Conservation (phyloP, 2,888 invertebrate genomes). For the Apamea monoglypha region DNA sequence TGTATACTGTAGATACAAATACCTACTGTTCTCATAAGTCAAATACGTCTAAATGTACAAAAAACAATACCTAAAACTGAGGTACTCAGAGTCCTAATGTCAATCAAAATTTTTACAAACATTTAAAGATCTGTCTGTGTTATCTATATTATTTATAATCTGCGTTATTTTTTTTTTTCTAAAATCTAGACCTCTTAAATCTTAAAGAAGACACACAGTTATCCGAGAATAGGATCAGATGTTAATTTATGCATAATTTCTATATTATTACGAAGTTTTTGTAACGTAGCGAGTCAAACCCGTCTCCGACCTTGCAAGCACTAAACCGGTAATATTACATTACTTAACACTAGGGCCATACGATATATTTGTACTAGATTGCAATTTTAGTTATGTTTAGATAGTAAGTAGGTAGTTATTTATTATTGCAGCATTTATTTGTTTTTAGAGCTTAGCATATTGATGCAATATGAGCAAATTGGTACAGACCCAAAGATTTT, state of each 20-base stretch:
- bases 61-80: too few relatives aligned
- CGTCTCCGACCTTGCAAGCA: constrained; percentile 83
- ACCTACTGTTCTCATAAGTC: background rate
- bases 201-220: constrained; percentile 17
- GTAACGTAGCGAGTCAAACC: constrained; percentile 72
- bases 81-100: background rate
- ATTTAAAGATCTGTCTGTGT: too few relatives aligned
- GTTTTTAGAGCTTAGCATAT: background rate
- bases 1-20: background rate
- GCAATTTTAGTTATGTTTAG: constrained; percentile 21
- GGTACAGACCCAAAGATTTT: background rate
- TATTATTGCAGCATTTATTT: constrained; percentile 21
- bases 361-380: constrained; percentile 45
- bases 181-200: background rate
- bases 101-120: background rate
- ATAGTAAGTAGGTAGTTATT: constrained; percentile 22
- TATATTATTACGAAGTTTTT: constrained; percentile 51
- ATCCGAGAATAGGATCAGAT: background rate
- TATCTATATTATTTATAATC: too few relatives aligned
- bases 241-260: constrained; percentile 51
- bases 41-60: background rate
- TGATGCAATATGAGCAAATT: background rate
- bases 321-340: constrained; percentile 74
- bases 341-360: constrained; percentile 65
- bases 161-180: background rate